Conservation (phyloP, 1,140 invertebrate species). For the Diabrotica virgifera region DNA sequence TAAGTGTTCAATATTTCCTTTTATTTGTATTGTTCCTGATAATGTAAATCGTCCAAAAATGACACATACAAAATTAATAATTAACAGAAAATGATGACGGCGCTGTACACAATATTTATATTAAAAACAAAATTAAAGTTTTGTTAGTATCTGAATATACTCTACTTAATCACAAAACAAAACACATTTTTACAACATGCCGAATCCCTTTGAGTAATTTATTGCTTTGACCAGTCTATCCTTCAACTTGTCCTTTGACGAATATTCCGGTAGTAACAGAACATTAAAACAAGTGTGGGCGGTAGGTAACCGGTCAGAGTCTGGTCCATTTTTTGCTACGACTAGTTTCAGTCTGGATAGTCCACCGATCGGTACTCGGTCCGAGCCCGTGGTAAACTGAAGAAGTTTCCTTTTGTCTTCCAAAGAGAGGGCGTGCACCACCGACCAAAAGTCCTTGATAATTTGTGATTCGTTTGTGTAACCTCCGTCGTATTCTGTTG, state of each 20-base stretch:
- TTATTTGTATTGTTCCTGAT: not conserved
- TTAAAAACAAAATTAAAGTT: conserved; percentile 16
- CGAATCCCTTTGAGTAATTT: conserved; percentile 82
- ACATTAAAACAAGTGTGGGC: conserved; percentile 97
- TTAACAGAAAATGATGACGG: conserved; percentile 3
- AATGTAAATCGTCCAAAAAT: conserved; percentile 4
- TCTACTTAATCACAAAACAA: conserved; percentile 3
- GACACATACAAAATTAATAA: conserved; percentile 16
- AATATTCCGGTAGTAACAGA: conserved; percentile 87
- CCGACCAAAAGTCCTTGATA: conserved; percentile 90
- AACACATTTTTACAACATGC: conserved; percentile 65
- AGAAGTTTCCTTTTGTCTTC: conserved; percentile 88
- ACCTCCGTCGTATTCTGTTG: conserved; percentile 90
- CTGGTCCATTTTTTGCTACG: conserved; percentile 74
- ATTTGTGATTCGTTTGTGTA: conserved; percentile 80
- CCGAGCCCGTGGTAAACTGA: conserved; percentile 92
- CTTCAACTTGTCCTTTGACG: conserved; percentile 76
- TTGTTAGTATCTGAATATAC: conserved; percentile 19
- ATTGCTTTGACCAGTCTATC: conserved; percentile 89
- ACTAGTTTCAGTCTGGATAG: conserved; percentile 84
- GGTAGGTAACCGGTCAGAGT: conserved; percentile 75
- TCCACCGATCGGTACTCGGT: conserved; percentile 90
- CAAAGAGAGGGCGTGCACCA: conserved; percentile 80
- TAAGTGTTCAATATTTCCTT: too few species aligned
- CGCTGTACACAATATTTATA: conserved; percentile 18